Conservation (phyloP, 1,140 invertebrate genomes). For the Lordiphosa collinella region DNA sequence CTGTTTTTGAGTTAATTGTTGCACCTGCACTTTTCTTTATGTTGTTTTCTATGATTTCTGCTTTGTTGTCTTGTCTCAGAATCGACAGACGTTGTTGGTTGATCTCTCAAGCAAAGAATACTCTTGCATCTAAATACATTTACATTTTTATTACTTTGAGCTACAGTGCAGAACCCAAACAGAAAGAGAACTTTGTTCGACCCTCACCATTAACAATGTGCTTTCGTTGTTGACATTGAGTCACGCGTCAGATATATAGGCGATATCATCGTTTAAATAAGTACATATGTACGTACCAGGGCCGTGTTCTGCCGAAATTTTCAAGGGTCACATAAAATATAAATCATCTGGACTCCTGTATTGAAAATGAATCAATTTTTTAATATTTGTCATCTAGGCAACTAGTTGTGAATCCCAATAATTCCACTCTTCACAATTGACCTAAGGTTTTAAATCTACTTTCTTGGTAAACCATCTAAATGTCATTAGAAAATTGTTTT, state of each 20-base stretch:
- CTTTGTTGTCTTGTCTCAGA: constrained; percentile 9
- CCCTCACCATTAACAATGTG: background rate
- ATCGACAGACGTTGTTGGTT: constrained; percentile 17
- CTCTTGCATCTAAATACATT: background rate
- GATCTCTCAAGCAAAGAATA: background rate
- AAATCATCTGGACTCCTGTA: too few species aligned
- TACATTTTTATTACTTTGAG: background rate
- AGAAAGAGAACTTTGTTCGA: background rate
- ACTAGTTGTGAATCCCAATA: too few species aligned
- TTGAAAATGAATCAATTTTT: too few species aligned
- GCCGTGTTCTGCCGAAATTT: too few species aligned
- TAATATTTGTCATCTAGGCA: too few species aligned
- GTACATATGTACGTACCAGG: background rate
- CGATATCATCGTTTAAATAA: background rate
- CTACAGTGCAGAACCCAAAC: background rate
- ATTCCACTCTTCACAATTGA: too few species aligned
- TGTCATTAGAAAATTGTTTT: too few species aligned
- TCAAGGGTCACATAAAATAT: too few species aligned
- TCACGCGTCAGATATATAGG: background rate
- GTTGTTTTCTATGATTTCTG: constrained; percentile 18
- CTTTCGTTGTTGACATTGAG: background rate
- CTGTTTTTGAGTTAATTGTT: background rate
- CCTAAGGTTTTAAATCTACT: too few species aligned
- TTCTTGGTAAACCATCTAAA: too few species aligned
- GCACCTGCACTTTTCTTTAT: constrained; percentile 12